Evolutionary conservation across 53 echinoderm and acorn worm genomes (phyloP), one percentile per base, ranked within the genome.

Genomic region (Arbacia lixula): DNA sequence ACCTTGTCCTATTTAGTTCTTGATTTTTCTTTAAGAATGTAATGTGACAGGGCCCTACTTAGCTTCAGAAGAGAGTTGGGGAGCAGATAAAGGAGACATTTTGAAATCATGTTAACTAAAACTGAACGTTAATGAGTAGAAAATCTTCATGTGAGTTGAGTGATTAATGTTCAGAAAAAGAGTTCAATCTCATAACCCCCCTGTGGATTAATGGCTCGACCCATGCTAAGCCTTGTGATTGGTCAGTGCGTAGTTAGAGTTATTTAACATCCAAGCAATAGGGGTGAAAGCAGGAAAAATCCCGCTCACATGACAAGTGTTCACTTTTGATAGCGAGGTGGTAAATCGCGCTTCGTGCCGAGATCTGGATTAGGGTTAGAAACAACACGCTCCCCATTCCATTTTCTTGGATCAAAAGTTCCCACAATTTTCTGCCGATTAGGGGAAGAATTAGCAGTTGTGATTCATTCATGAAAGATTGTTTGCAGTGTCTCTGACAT

Each of bases 291-390:
- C 17, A 12, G 14, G 42, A 71, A 28, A 25, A 71, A 71, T 36
- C 26, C 46, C 17, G 26, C 41, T 71, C 71, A 41, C 49, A 43
- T 71, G 71, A 71, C 71, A 71, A 71, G 71, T 71, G 71, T 43
- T 71, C 49, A 11, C 3, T 25, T 12, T 1, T 14, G 71, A 71
- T 71, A 71, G 29, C 71, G 27, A 14, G 46, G 27, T 40, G 38
- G 50, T 12, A 43, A 46, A 71, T 43, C 71, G 39, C 41, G 5
- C 5, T 21, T 33, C 16, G 17, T 25, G 71, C 71, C 43, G 24
- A 25, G 21, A 26, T 9, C 12, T 0, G 30, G 71, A 71, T 71
- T 19, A 43, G 28, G 24, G 12, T 10, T 17, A 24, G 39, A 49
- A 71, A 71, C 41, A 71, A 43, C 41, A 42, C 71, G 43, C 28